A percentile compares a stretch with the other conserved stretches of the same genome.
Conservation (phyloP, 2,888 invertebrate genomes). For the Limnephilus auricula region DNA sequence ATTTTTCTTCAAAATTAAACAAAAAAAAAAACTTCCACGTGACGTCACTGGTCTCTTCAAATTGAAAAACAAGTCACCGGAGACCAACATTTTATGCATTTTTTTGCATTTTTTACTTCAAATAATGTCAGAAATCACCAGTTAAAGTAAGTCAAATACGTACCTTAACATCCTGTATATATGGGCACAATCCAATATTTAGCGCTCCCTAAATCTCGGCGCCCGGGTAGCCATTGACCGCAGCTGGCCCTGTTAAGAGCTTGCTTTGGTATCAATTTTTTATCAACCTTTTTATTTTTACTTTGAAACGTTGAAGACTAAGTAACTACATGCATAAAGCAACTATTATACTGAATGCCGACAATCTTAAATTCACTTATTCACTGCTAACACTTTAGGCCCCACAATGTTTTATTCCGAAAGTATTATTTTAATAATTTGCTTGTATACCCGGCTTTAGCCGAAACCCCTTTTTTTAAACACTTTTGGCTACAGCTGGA, state of each 20-base stretch:
- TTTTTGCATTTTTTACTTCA: too few relatives aligned
- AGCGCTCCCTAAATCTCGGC: neutral
- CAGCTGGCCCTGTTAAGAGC: neutral
- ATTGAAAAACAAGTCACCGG: too few relatives aligned
- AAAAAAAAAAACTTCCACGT: too few relatives aligned
- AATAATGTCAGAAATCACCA: too few relatives aligned
- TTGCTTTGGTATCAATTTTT: neutral
- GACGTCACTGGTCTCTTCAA: too few relatives aligned
- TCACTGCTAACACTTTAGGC: neutral
- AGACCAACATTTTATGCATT: too few relatives aligned
- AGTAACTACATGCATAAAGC: neutral
- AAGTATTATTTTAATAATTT: neutral
- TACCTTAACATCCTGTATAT: too few relatives aligned
- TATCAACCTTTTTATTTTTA: neutral
- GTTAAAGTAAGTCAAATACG: too few relatives aligned
- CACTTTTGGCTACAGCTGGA: too few relatives aligned
- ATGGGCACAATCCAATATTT: neutral
- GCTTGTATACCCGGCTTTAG: neutral
- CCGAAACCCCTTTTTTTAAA: too few relatives aligned
- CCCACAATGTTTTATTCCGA: neutral
- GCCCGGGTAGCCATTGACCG: neutral
- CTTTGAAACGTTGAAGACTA: neutral
- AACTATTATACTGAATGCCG: neutral
- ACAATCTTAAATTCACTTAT: neutral
- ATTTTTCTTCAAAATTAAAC: too few relatives aligned